A percentile compares a stretch with the other conserved stretches of the same genome.
These are phyloP conservation scores for Gobiocypris rarus DNA, from an alignment of 2,113 vertebrate species.

Conservation along the genomic window DNA sequence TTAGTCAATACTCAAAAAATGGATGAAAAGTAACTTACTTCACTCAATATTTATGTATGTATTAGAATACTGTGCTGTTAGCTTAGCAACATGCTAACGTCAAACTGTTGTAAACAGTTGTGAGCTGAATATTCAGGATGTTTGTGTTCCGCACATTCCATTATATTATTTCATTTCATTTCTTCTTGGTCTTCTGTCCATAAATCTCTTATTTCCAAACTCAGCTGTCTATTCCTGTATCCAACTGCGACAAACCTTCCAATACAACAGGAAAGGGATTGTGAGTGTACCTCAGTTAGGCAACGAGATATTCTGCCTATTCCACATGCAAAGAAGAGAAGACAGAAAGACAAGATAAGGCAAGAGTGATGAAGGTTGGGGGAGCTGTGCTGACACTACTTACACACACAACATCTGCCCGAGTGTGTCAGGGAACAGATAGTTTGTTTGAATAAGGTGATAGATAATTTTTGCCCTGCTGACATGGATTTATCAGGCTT, in stretches of 20 bases:
- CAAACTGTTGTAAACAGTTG: no score
- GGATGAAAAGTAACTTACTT: no score
- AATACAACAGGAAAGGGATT: not conserved
- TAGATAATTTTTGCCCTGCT: conserved; percentile 83
- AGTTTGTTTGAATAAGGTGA: conserved; percentile 81
- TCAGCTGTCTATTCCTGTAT: not conserved
- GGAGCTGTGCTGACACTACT: conserved; percentile 61
- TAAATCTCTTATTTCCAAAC: not conserved
- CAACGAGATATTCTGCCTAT: conserved; percentile 5
- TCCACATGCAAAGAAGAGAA: conserved; percentile 64
- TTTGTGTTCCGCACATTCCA: no score
- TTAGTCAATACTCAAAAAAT: no score
- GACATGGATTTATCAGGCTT: conserved; percentile 78
- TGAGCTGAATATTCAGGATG: no score
- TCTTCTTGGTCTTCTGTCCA: not conserved
- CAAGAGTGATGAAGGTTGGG: conserved; percentile 76
- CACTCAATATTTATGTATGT: no score
- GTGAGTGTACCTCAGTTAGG: conserved; percentile 3
- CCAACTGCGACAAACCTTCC: not conserved
- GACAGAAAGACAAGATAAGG: conserved; percentile 71
- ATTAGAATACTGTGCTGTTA: no score
- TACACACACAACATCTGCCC: conserved; percentile 34
- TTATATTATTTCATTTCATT: no score
- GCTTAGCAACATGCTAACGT: no score
- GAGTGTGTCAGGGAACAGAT: conserved; percentile 58